Percentiles rank a stretch among this genome's conserved stretches.
Evolutionary conservation across 2,113 vertebrate genomes (phyloP).

Genomic region (Oenanthe oenanthe): DNA sequence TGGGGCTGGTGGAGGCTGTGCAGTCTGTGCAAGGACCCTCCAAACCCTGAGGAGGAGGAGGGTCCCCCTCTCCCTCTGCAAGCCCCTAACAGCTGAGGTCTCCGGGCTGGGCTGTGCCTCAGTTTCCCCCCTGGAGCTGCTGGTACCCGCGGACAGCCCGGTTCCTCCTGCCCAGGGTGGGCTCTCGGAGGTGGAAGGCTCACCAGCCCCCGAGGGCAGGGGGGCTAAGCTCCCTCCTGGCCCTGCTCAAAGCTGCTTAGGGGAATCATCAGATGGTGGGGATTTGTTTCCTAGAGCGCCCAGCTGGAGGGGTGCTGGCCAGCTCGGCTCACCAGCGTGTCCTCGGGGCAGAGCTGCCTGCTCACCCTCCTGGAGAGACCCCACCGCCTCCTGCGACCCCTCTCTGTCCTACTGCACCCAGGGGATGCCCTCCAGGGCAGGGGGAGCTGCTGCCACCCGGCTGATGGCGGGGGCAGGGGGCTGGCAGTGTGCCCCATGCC

Average conservation of each 20-base stretch:
- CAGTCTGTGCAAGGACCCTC: neutral
- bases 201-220: neutral
- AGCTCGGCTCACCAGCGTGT: neutral
- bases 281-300: constrained; percentile 30
- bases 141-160: neutral
- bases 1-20: neutral
- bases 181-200: neutral
- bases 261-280: constrained; percentile 37
- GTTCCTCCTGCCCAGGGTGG: neutral
- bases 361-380: fast-evolving
- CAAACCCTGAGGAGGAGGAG: neutral
- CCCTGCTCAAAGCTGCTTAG: constrained; percentile 57
- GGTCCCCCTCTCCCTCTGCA: neutral
- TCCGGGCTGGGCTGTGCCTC: neutral
- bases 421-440: fast-evolving
- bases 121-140: neutral
- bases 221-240: constrained; percentile 51
- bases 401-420: neutral
- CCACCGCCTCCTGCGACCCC: fast-evolving
- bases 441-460: neutral
- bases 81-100: neutral
- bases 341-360: neutral
- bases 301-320: constrained; percentile 10
- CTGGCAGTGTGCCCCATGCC: neutral
- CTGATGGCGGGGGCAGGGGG: neutral